Evolutionary conservation across 2,797 vertebrate genomes (phyloP), one percentile per base, ranked within the genome.

Genomic region (Schizopygopsis pylzovi): DNA sequence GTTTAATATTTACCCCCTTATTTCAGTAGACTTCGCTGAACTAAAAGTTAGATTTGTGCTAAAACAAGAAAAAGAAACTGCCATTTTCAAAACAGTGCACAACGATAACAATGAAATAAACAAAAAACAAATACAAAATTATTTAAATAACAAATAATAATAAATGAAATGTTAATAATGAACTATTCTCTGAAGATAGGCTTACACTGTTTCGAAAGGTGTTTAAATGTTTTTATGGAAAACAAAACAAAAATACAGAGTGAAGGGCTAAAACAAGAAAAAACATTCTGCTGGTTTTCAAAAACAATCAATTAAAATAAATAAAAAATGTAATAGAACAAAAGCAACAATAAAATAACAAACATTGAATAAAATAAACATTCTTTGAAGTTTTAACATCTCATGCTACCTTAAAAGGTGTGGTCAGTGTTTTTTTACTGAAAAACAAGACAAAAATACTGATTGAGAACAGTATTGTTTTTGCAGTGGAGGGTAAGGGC

Each of bases 151-250:
- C 67, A 47, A n/a, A 25, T 13, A 41, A 41, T 41, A 54, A 76
- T 12, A 22, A 76, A 54, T 41, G 11, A 39, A 39, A 70, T 41
- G 47, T 1, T 49, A 15, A 16, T 28, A 77, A 13, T 11, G 0
- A 65, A 15, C 1, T 37, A 37, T 22, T 37, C 4, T 37, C 2
- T 59, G 20, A 59, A 9, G 9, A 20, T n/a, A n/a, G 3, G 12
- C 37, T 49, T 16, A 7, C 28, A 18, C 10, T 37, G 8, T 47
- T 61, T 61, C 1, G 4, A 79, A 61, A 43, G 8, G 12, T 59
- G 22, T 79, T 79, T 61, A 25, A 41, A 78, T 61, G 54, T 61
- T 79, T 61, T 79, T 79, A 10, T 65, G 28, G 6, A 65, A 65
- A 16, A 65, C 63, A 33, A 65, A 65, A 25, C n/a, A n/a, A 33